These are phyloP conservation scores for Apamea anceps DNA, from an alignment of 2,888 invertebrate genomes.

Conservation along the genomic window DNA sequence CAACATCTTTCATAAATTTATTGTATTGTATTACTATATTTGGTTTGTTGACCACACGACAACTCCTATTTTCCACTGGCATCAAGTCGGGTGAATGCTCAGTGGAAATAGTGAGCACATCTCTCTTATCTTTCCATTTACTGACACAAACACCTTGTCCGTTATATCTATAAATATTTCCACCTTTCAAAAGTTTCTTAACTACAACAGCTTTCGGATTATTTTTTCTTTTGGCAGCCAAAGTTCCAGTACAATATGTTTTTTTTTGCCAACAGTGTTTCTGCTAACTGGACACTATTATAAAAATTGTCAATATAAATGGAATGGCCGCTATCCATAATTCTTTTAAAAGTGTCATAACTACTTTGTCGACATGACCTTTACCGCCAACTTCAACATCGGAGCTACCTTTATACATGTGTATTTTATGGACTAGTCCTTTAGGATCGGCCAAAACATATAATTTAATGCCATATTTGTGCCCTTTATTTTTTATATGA, in stretches of 20 bases:
- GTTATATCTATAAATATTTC: conserved; percentile 12
- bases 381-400: no score
- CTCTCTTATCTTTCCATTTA: conserved; percentile 42
- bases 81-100: conserved; percentile 17
- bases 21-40: conserved; percentile 55
- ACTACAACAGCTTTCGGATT: not conserved
- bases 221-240: not conserved
- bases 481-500: no score
- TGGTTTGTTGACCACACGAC: conserved; percentile 46
- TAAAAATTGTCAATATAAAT: conserved; percentile 31
- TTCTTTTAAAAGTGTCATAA: not conserved
- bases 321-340: conserved; percentile 9
- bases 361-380: no score
- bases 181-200: conserved; percentile 18
- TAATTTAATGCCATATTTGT: no score
- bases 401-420: no score
- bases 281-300: conserved; percentile 18
- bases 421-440: no score
- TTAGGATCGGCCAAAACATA: no score
- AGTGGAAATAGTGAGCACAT: conserved; percentile 34
- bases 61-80: conserved; percentile 20
- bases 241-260: conserved; percentile 8
- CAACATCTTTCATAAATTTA: conserved; percentile 58
- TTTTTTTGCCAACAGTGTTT: not conserved
- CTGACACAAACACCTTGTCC: conserved; percentile 32